Evolutionary conservation across 2,797 vertebrate genomes (phyloP), one percentile per base, ranked within the genome.

Genomic region (Syngnathus acus): DNA sequence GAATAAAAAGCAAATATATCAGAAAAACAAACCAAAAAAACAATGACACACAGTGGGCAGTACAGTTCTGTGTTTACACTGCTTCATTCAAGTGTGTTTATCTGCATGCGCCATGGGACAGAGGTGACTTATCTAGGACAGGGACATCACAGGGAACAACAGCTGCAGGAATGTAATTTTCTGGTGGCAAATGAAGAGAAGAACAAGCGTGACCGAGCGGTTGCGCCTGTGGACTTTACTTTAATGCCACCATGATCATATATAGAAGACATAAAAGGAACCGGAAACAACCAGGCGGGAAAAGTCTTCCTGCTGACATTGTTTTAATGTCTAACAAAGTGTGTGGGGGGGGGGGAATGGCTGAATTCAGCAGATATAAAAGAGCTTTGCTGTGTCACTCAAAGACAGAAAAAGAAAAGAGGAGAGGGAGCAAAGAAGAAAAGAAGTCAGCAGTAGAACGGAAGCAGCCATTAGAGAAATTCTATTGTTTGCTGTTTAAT

Each of bases 121-220:
- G 77, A 82, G 86, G 75, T 87, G 86, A 88, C 85, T 88, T 88
- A 89, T 88, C 84, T 87, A 82, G 87, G 85, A 82, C 85, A 62
- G 79, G 75, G 67, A 88, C 85, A 88, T 87, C 85, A 86, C 75
- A 84, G 76, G 69, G 73, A 86, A 85, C 82, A 87, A 80, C 76
- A 71, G 72, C 57, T 45, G 73, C 23, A 74, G 72, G 83, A 89
- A 87, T 85, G 84, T 71, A 82, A 87, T 89, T 87, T 89, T 84
- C 87, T 80, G 77, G 70, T 68, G 77, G 72, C 67, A 54, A 77
- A 60, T 70, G 82, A 79, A 74, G 70, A 74, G 54, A 65, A 75
- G 75, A 32, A 47, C 53, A 73, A 83, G 76, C 66, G 70, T 78
- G 76, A 83, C 85, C 81, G 86, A 86, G 82, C 78, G 86, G 81